phyloP scores from a whole-genome alignment of 92 coral and sea anemone species.

The Phenganax stokvisi region DNA sequence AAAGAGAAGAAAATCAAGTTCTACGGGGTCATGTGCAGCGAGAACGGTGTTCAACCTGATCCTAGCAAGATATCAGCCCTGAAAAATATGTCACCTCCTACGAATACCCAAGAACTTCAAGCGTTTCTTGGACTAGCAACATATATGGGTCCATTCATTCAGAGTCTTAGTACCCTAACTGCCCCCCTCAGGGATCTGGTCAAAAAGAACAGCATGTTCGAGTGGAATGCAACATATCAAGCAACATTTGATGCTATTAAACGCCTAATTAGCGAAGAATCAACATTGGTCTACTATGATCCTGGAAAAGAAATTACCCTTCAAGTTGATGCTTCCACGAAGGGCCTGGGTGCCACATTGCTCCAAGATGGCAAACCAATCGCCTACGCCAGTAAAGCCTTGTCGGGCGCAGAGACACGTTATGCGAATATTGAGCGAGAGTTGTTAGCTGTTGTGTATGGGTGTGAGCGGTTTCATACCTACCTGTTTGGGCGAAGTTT shows the following conservation, averaged over 20 bases:
- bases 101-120: constrained; percentile 46
- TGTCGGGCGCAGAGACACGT: constrained; percentile 42
- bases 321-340: constrained; percentile 45
- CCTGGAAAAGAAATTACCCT: constrained; percentile 40
- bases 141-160: constrained; percentile 54
- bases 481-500: constrained; percentile 41
- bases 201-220: constrained; percentile 25
- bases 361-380: constrained; percentile 49
- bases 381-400: constrained; percentile 49
- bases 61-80: constrained; percentile 19
- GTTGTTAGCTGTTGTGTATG: constrained; percentile 43
- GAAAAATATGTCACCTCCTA: constrained; percentile 36
- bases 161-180: not conserved
- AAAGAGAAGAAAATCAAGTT: constrained; percentile 45
- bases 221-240: constrained; percentile 47
- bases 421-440: constrained; percentile 53
- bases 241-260: constrained; percentile 44
- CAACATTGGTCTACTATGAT: constrained; percentile 46
- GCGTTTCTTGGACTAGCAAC: constrained; percentile 52
- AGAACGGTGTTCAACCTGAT: constrained; percentile 19
- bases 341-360: constrained; percentile 48
- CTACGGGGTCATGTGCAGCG: constrained; percentile 37
- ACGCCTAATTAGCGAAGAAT: constrained; percentile 39
- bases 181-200: constrained; percentile 24
- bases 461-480: constrained; percentile 46